Base-by-base conservation (phyloP, 23 tunicate genomes). In the Corella eumyota region DNA sequence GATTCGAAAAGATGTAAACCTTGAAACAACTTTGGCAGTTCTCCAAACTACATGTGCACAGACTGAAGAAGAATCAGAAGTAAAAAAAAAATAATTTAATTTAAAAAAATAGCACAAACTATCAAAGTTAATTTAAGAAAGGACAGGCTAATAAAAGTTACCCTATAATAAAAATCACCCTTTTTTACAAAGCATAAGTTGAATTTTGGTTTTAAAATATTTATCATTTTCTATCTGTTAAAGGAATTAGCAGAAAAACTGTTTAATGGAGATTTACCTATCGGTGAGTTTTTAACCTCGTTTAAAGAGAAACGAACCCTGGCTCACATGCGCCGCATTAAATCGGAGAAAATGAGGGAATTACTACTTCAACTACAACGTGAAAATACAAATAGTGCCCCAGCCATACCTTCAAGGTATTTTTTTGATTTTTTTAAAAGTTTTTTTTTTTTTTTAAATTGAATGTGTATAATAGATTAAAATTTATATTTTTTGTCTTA, bases 51-150 rank as follows among this genome's bases (percentile, higher is more conserved):
- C 78, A 23, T 79, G 77, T 62, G 96, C 88, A 1, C 64, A 74
- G 65, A 74, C 77, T 27, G 96, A 88, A 53, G 96, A 88, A 73
- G 65, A 88, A 69, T 72, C 96, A 32, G 96, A 88, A 50, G 79
- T 79, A 53, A 35, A 32, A 2, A 34, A 2, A 54, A 23, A 5
- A n/a, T n/a, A n/a, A n/a, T n/a, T n/a, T n/a, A n/a, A n/a, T n/a
- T n/a, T n/a, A 20, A 13, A 20, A 54, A 21, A 54, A 9, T 20
- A 15, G 9, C 60, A 11, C 13, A 11, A 17, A 11, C 49, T 44
- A 11, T 11, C 13, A 44, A 17, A 44, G 49, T 24, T 7, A 55
- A 0, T 23, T 15, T 24, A n/a, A n/a, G n/a, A n/a, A n/a, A n/a
- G n/a, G n/a, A n/a, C n/a, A n/a, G n/a, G n/a, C n/a, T n/a, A n/a